Percentiles rank a stretch among this genome's conserved stretches.
Evolutionary conservation across 2,113 vertebrate genomes (phyloP).

Genomic region (Calidris pygmaea): DNA sequence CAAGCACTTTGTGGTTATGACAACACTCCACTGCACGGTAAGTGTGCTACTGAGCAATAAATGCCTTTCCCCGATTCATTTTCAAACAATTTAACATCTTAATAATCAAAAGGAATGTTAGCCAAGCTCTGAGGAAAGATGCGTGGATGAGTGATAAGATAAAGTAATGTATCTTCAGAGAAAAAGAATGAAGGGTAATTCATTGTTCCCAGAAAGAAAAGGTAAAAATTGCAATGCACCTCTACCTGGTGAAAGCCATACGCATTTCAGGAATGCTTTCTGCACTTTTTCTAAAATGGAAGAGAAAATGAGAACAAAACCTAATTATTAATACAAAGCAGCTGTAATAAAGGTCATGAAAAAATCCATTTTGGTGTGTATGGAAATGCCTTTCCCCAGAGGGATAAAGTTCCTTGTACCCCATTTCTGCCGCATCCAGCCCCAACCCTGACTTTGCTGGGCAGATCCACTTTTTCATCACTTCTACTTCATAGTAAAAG

Average conservation of each 20-base stretch:
- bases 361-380: background rate
- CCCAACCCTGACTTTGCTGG: background rate
- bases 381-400: background rate
- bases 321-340: background rate
- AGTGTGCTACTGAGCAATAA: background rate
- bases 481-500: background rate
- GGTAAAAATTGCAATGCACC: background rate
- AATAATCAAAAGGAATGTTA: conserved; percentile 40
- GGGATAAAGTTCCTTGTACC: background rate
- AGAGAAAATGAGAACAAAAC: background rate
- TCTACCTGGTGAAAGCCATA: background rate
- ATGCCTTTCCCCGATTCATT: background rate
- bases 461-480: conserved; percentile 41
- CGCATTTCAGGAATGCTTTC: background rate
- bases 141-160: background rate
- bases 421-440: background rate
- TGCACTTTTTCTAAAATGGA: background rate
- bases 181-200: background rate
- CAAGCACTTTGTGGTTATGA: background rate
- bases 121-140: conserved; percentile 30
- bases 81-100: background rate
- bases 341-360: background rate
- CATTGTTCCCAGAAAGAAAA: background rate
- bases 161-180: background rate
- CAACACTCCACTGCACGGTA: background rate